Base-by-base conservation (phyloP, 2,888 invertebrate species). In the Amiota minor region DNA sequence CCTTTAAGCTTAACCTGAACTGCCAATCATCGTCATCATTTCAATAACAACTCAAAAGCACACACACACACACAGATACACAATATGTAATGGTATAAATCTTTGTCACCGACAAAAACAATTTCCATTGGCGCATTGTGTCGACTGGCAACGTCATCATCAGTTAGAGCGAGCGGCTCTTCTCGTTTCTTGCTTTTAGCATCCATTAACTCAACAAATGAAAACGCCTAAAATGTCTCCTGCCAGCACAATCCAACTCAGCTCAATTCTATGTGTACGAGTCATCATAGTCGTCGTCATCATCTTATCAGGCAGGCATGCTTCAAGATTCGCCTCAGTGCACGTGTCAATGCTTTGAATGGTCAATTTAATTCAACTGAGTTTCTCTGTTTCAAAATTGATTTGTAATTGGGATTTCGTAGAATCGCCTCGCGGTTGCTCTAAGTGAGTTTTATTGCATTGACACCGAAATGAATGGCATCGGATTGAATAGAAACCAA, bases 351-450 rank as follows among this genome's bases (percentile, higher is more conserved):
- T 82, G 81, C 81, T 79, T 78, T 83, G 82, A 86, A 81, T 85
- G 86, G 82, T 87, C 87, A 87, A 88, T 87, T 88, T 84, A 87
- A 85, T 84, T 79, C 78, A 77, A 80, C 79, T 79, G 80, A 80
- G 35, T 35, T 35, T 35, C 79, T 79, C 80, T 70, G 72, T 75
- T 74, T 75, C 72, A 68, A 79, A 83, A 86, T 85, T 82, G 81
- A 84, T 82, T 82, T 87, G 80, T 81, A 87, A 88, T 86, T 85
- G 86, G 76, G 73, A 78, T 61, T 78, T 80, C 80, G 76, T 78
- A 76, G 75, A 76, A 80, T 80, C 78, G 78, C 70, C 74, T 70
- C 14, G 50, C 56, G 70, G 35, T 72, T 12, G 11, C 16, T n/a
- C 64, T 64, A 64, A 64, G 46, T 64, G 64, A 46, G 35, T 64